Evolutionary conservation across 2,888 invertebrate genomes (phyloP).

Genomic region (Eupsilia transversa): DNA sequence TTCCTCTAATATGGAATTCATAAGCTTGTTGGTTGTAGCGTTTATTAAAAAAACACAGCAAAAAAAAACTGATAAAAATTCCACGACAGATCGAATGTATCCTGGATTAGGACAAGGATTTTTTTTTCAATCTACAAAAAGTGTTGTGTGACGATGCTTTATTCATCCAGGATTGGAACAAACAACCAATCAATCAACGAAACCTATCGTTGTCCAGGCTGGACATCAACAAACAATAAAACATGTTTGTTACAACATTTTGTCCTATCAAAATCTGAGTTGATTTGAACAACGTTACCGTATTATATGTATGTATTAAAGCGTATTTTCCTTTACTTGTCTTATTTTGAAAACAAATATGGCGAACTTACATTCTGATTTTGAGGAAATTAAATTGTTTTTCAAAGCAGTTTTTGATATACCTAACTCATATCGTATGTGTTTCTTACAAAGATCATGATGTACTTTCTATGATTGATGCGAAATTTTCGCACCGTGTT

Average conservation of each 20-base stretch:
- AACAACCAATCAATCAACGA: conserved; percentile 11
- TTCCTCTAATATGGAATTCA: neutral
- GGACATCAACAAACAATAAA: neutral
- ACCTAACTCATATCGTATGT: neutral
- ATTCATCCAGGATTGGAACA: neutral
- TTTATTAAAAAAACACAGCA: no score
- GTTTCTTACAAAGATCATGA: neutral
- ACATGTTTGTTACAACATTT: neutral
- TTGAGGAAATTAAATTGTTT: neutral
- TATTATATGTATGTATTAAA: neutral
- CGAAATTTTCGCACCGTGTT: neutral
- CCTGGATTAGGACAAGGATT: neutral
- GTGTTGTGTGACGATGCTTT: neutral
- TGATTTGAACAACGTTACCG: conserved; percentile 33
- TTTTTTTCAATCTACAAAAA: neutral
- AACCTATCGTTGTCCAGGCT: neutral
- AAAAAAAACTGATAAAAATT: no score
- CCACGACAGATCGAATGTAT: neutral
- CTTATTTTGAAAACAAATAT: neutral
- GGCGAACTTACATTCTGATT: neutral
- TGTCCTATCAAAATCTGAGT: neutral
- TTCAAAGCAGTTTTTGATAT: neutral
- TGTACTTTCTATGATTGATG: neutral
- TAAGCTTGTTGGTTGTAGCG: neutral
- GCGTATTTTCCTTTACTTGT: neutral